These are phyloP conservation scores for Pocillopora grandis DNA, from an alignment of 92 coral and sea anemone genomes.

Conservation along the genomic window DNA sequence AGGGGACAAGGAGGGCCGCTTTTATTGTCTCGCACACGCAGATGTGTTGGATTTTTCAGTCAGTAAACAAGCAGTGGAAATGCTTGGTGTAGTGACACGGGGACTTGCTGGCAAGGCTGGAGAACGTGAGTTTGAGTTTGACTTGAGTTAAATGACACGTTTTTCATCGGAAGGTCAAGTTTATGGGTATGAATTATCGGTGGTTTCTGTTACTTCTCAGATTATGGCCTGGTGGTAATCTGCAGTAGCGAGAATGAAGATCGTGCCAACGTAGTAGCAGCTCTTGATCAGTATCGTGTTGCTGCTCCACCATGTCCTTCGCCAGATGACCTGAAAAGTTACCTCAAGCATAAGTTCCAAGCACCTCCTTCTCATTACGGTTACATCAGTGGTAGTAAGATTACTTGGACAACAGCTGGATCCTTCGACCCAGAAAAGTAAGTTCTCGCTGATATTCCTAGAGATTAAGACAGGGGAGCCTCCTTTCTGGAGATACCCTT, in stretches of 20 bases:
- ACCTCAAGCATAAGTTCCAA: conserved; percentile 49
- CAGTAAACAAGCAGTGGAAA: conserved; percentile 61
- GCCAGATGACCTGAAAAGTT: conserved; percentile 29
- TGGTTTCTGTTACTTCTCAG: conserved; percentile 23
- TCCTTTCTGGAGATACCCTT: not conserved
- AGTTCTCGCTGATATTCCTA: not conserved
- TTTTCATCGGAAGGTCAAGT: too few relatives aligned
- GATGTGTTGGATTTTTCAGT: conserved; percentile 66
- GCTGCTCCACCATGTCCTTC: conserved; percentile 26
- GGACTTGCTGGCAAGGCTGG: conserved; percentile 44
- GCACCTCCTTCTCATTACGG: conserved; percentile 36
- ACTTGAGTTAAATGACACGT: not conserved
- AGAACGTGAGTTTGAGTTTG: conserved; percentile 38
- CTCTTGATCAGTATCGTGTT: conserved; percentile 9
- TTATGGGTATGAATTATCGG: not conserved
- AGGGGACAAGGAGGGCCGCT: conserved; percentile 48
- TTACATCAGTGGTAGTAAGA: conserved; percentile 18
- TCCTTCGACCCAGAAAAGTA: conserved; percentile 58
- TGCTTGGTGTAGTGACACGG: conserved; percentile 40
- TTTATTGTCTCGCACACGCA: conserved; percentile 66
- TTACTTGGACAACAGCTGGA: conserved; percentile 47
- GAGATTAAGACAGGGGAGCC: not conserved
- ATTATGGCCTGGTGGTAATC: conserved; percentile 46
- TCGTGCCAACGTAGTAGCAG: conserved; percentile 71
- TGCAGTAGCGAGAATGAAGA: conserved; percentile 56